A percentile compares a stretch with the other conserved stretches of the same genome.
Conservation (phyloP, 2,888 invertebrate genomes). For the Acleris sparsana region DNA sequence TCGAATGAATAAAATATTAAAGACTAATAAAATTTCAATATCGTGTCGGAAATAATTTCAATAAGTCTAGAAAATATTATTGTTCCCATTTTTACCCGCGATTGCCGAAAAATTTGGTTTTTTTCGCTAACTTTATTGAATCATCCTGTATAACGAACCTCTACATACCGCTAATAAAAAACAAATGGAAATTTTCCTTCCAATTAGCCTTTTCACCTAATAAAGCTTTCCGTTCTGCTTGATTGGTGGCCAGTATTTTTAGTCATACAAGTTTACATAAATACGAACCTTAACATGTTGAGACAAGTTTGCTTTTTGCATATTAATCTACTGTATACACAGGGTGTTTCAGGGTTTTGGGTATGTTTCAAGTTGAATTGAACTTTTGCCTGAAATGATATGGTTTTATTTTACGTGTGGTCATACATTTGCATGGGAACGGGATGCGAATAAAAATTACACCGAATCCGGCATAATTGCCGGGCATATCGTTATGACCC, state of each 20-base stretch:
- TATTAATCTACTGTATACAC: neutral
- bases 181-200: constrained; percentile 18
- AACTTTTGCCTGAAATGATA: neutral
- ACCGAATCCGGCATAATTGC: constrained; percentile 36
- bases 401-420: neutral
- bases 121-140: neutral
- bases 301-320: neutral
- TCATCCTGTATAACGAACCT: neutral
- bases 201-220: constrained; percentile 20
- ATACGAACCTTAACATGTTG: neutral
- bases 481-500: constrained; percentile 34
- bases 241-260: constrained; percentile 18
- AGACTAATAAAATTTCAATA: constrained; percentile 2
- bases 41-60: too few relatives aligned
- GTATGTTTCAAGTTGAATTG: neutral
- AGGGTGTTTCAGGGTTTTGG: neutral
- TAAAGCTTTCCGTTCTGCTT: constrained; percentile 17
- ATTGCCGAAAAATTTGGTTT: neutral
- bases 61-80: too few relatives aligned
- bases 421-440: constrained; percentile 19
- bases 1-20: neutral
- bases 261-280: neutral
- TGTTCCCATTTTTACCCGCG: too few relatives aligned
- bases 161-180: neutral
- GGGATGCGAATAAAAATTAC: constrained; percentile 35